phyloP scores from a whole-genome alignment of 2,888 invertebrate genomes.

The Willowsia nigromaculata region DNA sequence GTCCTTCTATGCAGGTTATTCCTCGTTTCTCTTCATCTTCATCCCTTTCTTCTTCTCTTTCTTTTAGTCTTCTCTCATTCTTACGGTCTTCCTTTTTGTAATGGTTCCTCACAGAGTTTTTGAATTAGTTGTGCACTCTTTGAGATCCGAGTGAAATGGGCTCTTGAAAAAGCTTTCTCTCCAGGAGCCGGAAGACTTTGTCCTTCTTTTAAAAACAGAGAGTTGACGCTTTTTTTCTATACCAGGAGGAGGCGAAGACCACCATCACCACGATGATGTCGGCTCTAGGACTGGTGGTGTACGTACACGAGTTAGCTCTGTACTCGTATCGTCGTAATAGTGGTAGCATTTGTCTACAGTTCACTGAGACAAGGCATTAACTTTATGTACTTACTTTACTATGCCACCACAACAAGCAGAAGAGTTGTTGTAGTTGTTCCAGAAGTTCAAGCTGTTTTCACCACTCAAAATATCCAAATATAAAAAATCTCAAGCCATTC shows the following conservation, averaged over 20 bases:
- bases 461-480: constrained; percentile 24
- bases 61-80: neutral
- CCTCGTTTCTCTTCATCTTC: neutral
- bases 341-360: neutral
- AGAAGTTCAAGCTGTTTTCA: constrained; percentile 52
- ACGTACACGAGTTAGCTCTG: neutral
- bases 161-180: constrained; percentile 62
- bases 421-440: constrained; percentile 10
- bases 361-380: neutral
- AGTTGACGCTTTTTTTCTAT: constrained; percentile 34
- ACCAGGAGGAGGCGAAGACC: neutral
- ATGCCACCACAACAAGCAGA: neutral
- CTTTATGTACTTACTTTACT: neutral
- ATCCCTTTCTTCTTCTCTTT: too few relatives aligned
- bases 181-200: constrained; percentile 63
- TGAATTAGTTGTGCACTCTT: constrained; percentile 62
- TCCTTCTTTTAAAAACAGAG: constrained; percentile 49
- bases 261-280: neutral
- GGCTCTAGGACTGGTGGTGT: neutral
- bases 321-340: neutral
- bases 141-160: constrained; percentile 43
- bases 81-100: constrained; percentile 7
- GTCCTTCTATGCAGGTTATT: neutral
- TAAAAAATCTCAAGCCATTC: neutral
- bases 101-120: constrained; percentile 45